Base-by-base conservation (phyloP, 2,888 invertebrate genomes). In the Chloromyia formosa region DNA sequence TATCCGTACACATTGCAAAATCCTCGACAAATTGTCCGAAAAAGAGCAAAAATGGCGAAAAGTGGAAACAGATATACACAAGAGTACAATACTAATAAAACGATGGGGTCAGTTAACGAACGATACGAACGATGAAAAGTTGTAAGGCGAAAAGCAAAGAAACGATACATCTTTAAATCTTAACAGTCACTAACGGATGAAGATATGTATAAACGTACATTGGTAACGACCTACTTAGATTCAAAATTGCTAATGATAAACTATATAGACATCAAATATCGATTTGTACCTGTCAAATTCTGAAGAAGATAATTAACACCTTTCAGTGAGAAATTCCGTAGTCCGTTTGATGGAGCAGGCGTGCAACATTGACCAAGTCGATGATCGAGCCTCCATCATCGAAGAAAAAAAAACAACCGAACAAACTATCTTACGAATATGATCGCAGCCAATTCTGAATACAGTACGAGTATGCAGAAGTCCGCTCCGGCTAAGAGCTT, bases 231-330 rank as follows among this genome's bases (percentile, higher is more conserved):
- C 71, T 40, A 71, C 71, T 71, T 71, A 56, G 58, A 56, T 56
- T 71, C 0, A 14, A 71, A 71, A 71, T 71, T 56, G 71, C 71
- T 71, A 71, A 71, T 71, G 71, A 71, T 71, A 71, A 71, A 71
- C 71, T 71, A 56, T 56, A 71, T 56, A 71, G 56, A 71, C 71
- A 71, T 71, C 71, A 71, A 69, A 71, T 71, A 71, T 71, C 71
- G 71, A 71, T 71, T 71, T 71, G 71, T 71, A 71, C 56, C 71
- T 56, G 71, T 71, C 71, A 71, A 71, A 56, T 56, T 71, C 56
- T 71, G 40, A 71, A 71, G 71, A n/a, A 71, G 71, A 71, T 71
- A 71, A 71, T 71, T 71, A 71, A 71, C 71, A 56, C 71, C 58
- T 71, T 71, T 56, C 71, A 71, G 71, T 56, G 71, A 56, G 35